Evolutionary conservation across 2,113 vertebrate species (phyloP).

Genomic region (Bubalus kerabau): DNA sequence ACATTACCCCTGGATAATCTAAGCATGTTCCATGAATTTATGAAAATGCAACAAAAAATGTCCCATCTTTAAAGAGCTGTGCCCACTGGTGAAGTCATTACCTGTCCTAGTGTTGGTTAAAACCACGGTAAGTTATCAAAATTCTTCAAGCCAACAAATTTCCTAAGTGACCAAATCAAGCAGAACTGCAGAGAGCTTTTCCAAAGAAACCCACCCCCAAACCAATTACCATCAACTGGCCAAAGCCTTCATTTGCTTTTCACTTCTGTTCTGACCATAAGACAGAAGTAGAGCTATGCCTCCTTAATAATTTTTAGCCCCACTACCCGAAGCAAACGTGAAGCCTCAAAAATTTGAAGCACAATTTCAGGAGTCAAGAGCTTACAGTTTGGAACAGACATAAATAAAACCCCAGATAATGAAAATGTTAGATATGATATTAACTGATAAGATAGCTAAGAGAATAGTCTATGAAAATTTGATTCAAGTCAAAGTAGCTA

Average conservation of each 20-base stretch:
- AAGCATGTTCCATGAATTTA: neutral
- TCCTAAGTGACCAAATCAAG: neutral
- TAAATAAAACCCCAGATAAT: neutral
- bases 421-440: neutral
- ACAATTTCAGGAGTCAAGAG: neutral
- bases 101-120: neutral
- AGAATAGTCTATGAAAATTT: neutral
- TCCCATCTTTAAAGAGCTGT: neutral
- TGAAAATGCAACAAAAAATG: neutral
- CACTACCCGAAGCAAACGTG: neutral
- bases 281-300: neutral
- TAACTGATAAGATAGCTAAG: neutral
- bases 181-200: neutral
- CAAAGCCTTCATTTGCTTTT: neutral
- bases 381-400: neutral
- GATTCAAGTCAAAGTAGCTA: neutral
- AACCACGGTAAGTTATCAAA: neutral
- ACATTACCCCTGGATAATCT: neutral
- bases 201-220: neutral
- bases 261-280: neutral
- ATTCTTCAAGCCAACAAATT: neutral
- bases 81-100: neutral
- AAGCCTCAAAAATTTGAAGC: neutral
- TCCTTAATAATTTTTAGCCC: neutral
- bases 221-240: neutral